Evolutionary conservation across 2,888 invertebrate species (phyloP).

Genomic region (Agrochola litura): DNA sequence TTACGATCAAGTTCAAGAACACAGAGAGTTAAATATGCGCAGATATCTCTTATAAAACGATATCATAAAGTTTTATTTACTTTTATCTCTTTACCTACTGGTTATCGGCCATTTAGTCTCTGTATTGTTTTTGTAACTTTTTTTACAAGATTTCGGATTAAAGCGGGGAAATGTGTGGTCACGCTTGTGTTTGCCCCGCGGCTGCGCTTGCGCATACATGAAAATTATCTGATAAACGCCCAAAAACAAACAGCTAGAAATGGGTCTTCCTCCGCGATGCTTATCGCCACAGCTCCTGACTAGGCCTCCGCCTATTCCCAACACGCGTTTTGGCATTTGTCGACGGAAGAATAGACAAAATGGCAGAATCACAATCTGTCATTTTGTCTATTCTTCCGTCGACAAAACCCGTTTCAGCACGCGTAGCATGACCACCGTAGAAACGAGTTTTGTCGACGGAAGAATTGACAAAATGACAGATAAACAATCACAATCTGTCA

Average conservation of each 20-base stretch:
- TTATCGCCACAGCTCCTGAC: background rate
- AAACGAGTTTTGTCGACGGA: too few species aligned
- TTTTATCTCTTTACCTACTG: slow-evolving; percentile 64
- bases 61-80: slow-evolving; percentile 56
- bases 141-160: slow-evolving; percentile 36
- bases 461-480: too few species aligned
- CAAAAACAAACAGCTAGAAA: background rate
- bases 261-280: background rate
- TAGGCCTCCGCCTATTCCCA: background rate
- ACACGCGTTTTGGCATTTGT: too few species aligned
- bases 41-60: slow-evolving; percentile 63
- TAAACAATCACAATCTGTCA: too few species aligned
- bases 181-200: background rate
- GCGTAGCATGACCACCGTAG: too few species aligned
- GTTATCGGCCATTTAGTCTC: slow-evolving; percentile 62
- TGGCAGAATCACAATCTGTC: too few species aligned
- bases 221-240: background rate
- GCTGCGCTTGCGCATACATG: background rate
- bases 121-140: slow-evolving; percentile 24
- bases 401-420: too few species aligned
- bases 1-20: slow-evolving; percentile 74
- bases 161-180: background rate
- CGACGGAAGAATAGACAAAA: too few species aligned
- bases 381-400: too few species aligned
- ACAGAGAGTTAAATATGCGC: slow-evolving; percentile 55